Evolutionary conservation across 1,140 invertebrate species (phyloP).

Genomic region (Drosophila obscura): DNA sequence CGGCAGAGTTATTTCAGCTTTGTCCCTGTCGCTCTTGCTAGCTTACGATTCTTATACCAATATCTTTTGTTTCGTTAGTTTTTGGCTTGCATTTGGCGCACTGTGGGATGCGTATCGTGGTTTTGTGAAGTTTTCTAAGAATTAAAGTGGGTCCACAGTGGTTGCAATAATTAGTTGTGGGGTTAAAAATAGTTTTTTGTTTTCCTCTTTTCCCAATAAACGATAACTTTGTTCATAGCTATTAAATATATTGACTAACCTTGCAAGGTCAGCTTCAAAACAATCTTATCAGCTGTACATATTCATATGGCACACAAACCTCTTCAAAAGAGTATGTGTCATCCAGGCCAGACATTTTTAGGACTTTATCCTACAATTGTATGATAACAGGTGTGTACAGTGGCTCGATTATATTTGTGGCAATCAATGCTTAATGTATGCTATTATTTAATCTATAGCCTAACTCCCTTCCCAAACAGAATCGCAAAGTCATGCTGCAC

Average conservation of each 20-base stretch:
- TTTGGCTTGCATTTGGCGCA: constrained; percentile 20
- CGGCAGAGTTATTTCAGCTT: neutral
- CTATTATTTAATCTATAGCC: constrained; percentile 15
- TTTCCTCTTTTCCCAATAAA: too few relatives aligned
- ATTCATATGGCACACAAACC: neutral
- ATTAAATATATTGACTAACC: too few relatives aligned
- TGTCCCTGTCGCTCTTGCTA: constrained; percentile 39
- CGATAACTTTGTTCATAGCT: too few relatives aligned
- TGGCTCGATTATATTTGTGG: constrained; percentile 12
- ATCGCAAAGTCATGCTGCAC: constrained; percentile 23
- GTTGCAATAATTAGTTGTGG: too few relatives aligned
- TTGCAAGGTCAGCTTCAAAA: too few relatives aligned
- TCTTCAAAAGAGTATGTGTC: neutral
- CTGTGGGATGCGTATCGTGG: constrained; percentile 23
- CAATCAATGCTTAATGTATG: constrained; percentile 6
- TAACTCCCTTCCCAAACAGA: neutral
- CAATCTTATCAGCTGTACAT: neutral
- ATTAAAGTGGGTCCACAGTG: too few relatives aligned
- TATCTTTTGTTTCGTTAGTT: constrained; percentile 28
- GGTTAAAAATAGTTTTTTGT: too few relatives aligned
- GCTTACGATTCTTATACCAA: constrained; percentile 41
- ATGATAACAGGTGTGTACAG: constrained; percentile 2
- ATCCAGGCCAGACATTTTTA: neutral
- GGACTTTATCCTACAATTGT: constrained; percentile 1
- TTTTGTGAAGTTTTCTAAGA: too few relatives aligned